Base-by-base conservation (phyloP, 1,140 invertebrate genomes). In the Drosophila ironensis region DNA sequence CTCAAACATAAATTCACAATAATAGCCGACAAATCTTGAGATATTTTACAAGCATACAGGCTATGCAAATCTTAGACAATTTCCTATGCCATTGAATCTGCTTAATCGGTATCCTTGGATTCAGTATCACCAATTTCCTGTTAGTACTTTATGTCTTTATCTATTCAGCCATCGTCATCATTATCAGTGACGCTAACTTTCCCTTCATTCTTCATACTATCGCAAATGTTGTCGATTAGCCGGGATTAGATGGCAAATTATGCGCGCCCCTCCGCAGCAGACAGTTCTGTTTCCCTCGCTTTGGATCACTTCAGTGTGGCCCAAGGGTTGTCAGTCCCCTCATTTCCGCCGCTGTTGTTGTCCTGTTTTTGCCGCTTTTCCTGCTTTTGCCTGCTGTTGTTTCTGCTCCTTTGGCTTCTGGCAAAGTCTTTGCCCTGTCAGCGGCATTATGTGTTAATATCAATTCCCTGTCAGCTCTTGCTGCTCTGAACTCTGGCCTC, bases 221-320 rank as follows among this genome's bases (percentile, higher is more conserved):
- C 66, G 74, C 81, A 86, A 86, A 86, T 86, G 81, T 70, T 64
- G 66, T 80, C 80, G 80, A 86, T 86, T 86, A 86, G 81, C 75
- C 75, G 75, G 74, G 80, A 86, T 86, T 86, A 86, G 71, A 80
- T 24, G 73, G 80, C 80, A 75, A 86, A 86, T 86, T 80, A 86
- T 86, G 80, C 73, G 53, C 59, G 41, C 44, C 41, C 22, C 11
- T 35, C 47, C 35, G 22, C 8, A 17, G 27, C 54, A 51, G 66
- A 48, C 63, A 69, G 52, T 53, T 20, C 14, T 67, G 48, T 67
- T 25, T 19, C n/a, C n/a, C n/a, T n/a, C n/a, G 57, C 61, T 40
- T 50, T 11, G 37, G 12, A 2, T 33, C 3, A 33, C 9, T 33
- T 33, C 28, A 28, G 25, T 37, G 20, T 25, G 37, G 42, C 44